phyloP scores from a whole-genome alignment of 2,888 invertebrate genomes.

The Diloba caeruleocephala region DNA sequence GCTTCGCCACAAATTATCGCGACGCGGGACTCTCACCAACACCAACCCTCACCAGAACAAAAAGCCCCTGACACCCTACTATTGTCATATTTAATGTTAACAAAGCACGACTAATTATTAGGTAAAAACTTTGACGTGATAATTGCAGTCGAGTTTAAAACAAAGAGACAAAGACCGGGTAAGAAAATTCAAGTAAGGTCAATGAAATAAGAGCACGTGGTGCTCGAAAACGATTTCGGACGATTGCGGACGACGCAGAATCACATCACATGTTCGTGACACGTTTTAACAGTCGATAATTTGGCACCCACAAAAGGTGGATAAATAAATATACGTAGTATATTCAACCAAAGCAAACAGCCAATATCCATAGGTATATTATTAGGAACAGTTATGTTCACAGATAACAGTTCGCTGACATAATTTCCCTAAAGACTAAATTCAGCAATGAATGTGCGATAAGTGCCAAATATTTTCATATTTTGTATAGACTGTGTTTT shows the following conservation, averaged over 20 bases:
- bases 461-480: constrained; percentile 9
- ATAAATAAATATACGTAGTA: constrained; percentile 51
- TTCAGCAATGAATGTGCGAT: constrained; percentile 13
- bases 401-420: constrained; percentile 42
- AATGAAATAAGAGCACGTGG: constrained; percentile 70
- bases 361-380: constrained; percentile 46
- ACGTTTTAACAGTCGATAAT: constrained; percentile 51
- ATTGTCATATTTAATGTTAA: constrained; percentile 36
- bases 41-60: constrained; percentile 33
- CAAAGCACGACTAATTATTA: constrained; percentile 52
- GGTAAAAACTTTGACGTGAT: constrained; percentile 44
- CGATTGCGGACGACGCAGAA: constrained; percentile 46
- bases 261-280: constrained; percentile 58
- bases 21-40: constrained; percentile 25
- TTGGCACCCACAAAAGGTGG: constrained; percentile 57
- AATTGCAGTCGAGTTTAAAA: constrained; percentile 45
- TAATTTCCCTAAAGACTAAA: constrained; percentile 31
- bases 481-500: constrained; percentile 7
- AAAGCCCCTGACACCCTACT: constrained; percentile 21
- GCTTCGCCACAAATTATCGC: constrained; percentile 54
- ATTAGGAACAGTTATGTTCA: constrained; percentile 45
- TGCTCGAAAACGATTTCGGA: constrained; percentile 41
- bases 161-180: constrained; percentile 64
- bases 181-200: constrained; percentile 63
- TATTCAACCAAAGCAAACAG: constrained; percentile 49